A percentile compares a stretch with the other conserved stretches of the same genome.
These are phyloP conservation scores for Ariolimax columbianus DNA, from an alignment of 2,888 invertebrate genomes.

Conservation along the genomic window DNA sequence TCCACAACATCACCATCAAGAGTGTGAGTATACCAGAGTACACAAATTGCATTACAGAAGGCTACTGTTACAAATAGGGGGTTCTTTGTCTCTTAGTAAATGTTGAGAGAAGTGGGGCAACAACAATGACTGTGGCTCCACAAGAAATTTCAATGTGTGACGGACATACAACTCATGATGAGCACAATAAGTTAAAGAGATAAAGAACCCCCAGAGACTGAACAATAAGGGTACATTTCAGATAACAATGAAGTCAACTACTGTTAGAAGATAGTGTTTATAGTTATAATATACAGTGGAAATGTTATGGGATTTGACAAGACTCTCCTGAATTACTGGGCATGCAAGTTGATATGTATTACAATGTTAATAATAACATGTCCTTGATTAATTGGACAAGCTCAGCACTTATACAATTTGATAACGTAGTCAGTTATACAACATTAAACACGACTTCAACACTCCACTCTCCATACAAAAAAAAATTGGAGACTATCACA, in stretches of 20 bases:
- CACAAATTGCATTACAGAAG: slow-evolving; percentile 28
- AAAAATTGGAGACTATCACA: not conserved
- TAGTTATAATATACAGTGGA: slow-evolving; percentile 37
- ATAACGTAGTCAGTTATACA: slow-evolving; percentile 14
- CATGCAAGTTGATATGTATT: slow-evolving; percentile 51
- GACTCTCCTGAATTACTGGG: slow-evolving; percentile 41
- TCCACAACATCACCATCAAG: not conserved
- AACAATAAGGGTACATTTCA: slow-evolving; percentile 20
- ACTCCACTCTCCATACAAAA: not conserved
- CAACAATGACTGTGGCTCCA: not conserved
- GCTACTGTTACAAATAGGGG: slow-evolving; percentile 35
- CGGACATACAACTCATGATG: not conserved
- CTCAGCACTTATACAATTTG: slow-evolving; percentile 24
- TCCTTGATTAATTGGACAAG: slow-evolving; percentile 26
- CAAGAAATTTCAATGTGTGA: not conserved
- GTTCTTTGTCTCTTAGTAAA: slow-evolving; percentile 11
- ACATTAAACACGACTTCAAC: not conserved
- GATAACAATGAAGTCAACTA: slow-evolving; percentile 1
- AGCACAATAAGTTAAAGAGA: not conserved
- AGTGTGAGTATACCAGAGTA: slow-evolving; percentile 4
- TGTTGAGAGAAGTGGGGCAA: not conserved
- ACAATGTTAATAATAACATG: slow-evolving; percentile 29
- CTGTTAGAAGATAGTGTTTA: slow-evolving; percentile 21
- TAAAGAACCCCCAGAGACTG: slow-evolving; percentile 25
- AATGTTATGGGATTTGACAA: slow-evolving; percentile 41